Evolutionary conservation across 2,888 invertebrate species (phyloP).

Genomic region (Harpalus rubripes): DNA sequence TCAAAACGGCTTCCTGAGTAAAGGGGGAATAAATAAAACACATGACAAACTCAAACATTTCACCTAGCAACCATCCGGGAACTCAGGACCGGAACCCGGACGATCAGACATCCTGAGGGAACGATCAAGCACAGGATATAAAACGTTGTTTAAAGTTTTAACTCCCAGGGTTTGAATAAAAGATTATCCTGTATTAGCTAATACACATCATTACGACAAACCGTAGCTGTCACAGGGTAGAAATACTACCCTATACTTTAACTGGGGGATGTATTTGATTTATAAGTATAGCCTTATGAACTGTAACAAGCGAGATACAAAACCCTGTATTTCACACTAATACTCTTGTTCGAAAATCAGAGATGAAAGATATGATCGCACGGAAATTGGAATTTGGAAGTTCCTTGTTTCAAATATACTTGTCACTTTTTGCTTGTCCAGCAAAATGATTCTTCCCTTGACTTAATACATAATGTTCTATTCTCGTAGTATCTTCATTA

Average conservation of each 20-base stretch:
- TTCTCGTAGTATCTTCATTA: no score
- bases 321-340: not conserved
- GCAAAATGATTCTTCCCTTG: no score
- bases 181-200: conserved; percentile 52
- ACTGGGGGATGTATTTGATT: not conserved
- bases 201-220: conserved; percentile 31
- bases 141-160: conserved; percentile 62
- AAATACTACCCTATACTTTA: conserved; percentile 22
- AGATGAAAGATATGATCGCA: not conserved
- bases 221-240: conserved; percentile 21
- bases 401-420: not conserved
- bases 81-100: conserved; percentile 1
- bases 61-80: conserved; percentile 34
- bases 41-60: conserved; percentile 65
- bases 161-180: conserved; percentile 55
- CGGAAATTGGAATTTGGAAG: not conserved
- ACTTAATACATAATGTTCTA: no score
- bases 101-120: conserved; percentile 35
- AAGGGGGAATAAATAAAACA: conserved; percentile 63
- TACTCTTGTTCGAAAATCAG: not conserved
- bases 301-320: not conserved
- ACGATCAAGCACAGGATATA: conserved; percentile 56
- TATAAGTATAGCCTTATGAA: not conserved
- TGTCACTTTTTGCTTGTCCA: no score
- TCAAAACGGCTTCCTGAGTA: conserved; percentile 59